Conservation (phyloP, 2,113 vertebrate genomes). For the Corythaixoides concolor region DNA sequence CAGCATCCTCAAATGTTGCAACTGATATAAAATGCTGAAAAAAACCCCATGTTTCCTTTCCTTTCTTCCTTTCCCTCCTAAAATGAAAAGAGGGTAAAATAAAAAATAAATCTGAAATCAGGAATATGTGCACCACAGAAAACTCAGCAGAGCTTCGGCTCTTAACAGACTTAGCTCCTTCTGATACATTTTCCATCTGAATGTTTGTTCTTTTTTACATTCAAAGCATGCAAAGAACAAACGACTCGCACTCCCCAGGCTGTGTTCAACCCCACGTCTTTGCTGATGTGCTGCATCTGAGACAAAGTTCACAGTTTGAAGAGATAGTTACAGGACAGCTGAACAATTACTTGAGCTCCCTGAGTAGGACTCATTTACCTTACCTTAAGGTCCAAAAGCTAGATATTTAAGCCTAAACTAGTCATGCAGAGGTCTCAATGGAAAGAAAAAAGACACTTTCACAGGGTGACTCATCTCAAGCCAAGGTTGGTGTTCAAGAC, state of each 20-base stretch:
- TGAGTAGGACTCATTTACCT: not conserved
- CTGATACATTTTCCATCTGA: not conserved
- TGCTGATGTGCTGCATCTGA: not conserved
- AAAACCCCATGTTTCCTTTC: fast-evolving
- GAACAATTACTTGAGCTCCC: not conserved
- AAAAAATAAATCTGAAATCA: not conserved
- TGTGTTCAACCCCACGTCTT: not conserved
- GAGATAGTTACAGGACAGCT: not conserved
- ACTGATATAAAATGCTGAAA: not conserved
- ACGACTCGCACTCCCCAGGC: not conserved
- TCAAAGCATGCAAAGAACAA: not conserved
- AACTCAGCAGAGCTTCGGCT: not conserved
- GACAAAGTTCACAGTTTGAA: not conserved
- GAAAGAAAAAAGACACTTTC: not conserved
- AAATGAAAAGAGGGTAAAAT: not conserved
- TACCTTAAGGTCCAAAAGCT: not conserved
- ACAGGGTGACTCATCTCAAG: not conserved
- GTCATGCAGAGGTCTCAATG: not conserved
- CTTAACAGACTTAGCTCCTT: not conserved
- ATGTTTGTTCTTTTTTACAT: not conserved
- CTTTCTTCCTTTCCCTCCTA: not conserved
- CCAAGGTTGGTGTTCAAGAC: not conserved
- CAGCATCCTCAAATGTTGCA: not conserved
- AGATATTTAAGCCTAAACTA: not conserved
- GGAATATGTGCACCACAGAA: not conserved